phyloP scores from a whole-genome alignment of 2,888 invertebrate species.

The Nephrotoma guestfalica region DNA sequence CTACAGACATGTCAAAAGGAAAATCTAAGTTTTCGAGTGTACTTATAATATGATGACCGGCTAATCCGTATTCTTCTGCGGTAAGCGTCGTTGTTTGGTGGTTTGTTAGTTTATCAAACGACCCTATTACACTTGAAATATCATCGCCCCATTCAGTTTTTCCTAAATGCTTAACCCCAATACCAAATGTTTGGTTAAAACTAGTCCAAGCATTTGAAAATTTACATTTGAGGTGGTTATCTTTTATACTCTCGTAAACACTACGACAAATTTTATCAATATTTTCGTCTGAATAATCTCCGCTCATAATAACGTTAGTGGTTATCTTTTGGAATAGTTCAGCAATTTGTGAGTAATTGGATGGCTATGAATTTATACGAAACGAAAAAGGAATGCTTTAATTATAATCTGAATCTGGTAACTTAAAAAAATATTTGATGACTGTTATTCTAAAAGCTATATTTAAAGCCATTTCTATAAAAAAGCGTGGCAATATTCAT shows the following conservation, averaged over 20 bases:
- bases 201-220: neutral
- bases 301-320: neutral
- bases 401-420: too few relatives aligned
- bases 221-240: neutral
- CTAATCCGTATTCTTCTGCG: neutral
- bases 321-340: neutral
- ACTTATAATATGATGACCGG: neutral
- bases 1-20: neutral
- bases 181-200: neutral
- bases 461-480: too few relatives aligned
- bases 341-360: neutral
- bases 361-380: neutral
- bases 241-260: neutral
- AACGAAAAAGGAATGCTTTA: neutral
- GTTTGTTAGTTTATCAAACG: neutral
- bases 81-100: neutral
- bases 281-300: conserved; percentile 1
- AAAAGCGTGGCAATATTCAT: too few relatives aligned
- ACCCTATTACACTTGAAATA: neutral
- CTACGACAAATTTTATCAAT: neutral
- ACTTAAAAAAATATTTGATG: too few relatives aligned
- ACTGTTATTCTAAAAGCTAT: too few relatives aligned
- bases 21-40: neutral
- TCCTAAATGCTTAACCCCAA: neutral
- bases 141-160: neutral